These are phyloP conservation scores for Mohoua ochrocephala DNA, from an alignment of 2,113 vertebrate genomes.

Conservation along the genomic window DNA sequence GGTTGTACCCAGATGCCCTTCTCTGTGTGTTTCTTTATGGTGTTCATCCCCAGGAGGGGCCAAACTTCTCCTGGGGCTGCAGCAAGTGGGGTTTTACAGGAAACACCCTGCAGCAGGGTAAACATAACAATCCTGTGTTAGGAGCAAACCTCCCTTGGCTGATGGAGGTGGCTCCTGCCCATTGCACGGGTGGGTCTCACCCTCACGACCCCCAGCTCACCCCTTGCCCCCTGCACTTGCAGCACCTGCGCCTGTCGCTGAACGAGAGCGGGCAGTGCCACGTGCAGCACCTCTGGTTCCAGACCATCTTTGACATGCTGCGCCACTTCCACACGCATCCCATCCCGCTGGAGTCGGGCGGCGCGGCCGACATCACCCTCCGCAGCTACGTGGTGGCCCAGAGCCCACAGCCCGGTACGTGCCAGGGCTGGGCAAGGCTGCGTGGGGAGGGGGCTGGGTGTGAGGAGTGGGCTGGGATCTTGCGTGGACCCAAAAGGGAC, in stretches of 20 bases:
- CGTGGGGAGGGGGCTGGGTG: not conserved
- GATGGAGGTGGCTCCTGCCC: not conserved
- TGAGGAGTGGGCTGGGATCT: not conserved
- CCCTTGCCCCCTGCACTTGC: not conserved
- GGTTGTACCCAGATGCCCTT: not conserved
- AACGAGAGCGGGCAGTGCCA: conserved; percentile 94
- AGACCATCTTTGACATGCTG: conserved; percentile 94
- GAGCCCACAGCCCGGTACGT: conserved; percentile 75
- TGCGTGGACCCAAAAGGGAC: fast-evolving
- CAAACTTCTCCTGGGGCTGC: not conserved
- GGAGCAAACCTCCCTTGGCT: not conserved
- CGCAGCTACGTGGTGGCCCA: conserved; percentile 90
- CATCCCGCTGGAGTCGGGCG: conserved; percentile 94
- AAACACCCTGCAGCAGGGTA: not conserved
- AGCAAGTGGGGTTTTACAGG: not conserved
- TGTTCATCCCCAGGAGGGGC: not conserved
- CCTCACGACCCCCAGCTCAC: not conserved
- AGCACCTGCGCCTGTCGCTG: conserved; percentile 95
- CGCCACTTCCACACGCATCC: conserved; percentile 96
- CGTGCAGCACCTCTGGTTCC: conserved; percentile 98
- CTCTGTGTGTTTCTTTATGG: not conserved
- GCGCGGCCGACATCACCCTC: conserved; percentile 92
- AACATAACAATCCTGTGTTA: not conserved
- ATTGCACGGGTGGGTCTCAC: not conserved
- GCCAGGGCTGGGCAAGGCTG: not conserved